phyloP scores from a whole-genome alignment of 2,888 invertebrate species.

The Yponomeuta cagnagella region DNA sequence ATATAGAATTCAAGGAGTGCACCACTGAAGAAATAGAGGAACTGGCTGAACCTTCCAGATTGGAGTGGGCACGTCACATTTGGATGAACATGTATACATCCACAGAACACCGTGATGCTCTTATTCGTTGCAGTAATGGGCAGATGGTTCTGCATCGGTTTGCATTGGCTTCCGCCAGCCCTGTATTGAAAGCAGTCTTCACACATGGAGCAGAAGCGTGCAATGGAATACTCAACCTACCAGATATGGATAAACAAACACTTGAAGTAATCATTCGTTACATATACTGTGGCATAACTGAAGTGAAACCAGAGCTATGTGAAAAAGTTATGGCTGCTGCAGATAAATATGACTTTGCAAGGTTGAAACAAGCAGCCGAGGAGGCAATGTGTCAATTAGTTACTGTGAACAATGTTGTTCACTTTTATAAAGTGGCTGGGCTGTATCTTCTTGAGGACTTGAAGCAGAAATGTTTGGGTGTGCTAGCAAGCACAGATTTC shows the following conservation, averaged over 20 bases:
- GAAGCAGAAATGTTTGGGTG: conserved; percentile 3
- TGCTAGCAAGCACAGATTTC: background rate
- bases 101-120: conserved; percentile 9
- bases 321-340: conserved; percentile 9
- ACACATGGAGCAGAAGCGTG: conserved; percentile 8
- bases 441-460: background rate
- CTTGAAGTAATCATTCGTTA: conserved; percentile 1
- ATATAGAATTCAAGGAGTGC: conserved; percentile 9
- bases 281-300: conserved; percentile 8
- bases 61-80: conserved; percentile 5
- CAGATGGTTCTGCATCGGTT: conserved; percentile 5
- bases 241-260: conserved; percentile 10
- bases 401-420: conserved; percentile 5
- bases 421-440: conserved; percentile 5
- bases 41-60: background rate
- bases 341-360: conserved; percentile 3
- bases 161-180: conserved; percentile 3
- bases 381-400: background rate
- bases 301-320: background rate
- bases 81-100: conserved; percentile 11
- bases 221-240: conserved; percentile 9
- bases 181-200: conserved; percentile 2
- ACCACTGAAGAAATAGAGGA: background rate
- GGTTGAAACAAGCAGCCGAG: conserved; percentile 3
- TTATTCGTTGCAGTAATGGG: background rate